Evolutionary conservation across 2,113 vertebrate genomes (phyloP), one percentile per base, ranked within the genome.

Genomic region (Rhinogobius similis): DNA sequence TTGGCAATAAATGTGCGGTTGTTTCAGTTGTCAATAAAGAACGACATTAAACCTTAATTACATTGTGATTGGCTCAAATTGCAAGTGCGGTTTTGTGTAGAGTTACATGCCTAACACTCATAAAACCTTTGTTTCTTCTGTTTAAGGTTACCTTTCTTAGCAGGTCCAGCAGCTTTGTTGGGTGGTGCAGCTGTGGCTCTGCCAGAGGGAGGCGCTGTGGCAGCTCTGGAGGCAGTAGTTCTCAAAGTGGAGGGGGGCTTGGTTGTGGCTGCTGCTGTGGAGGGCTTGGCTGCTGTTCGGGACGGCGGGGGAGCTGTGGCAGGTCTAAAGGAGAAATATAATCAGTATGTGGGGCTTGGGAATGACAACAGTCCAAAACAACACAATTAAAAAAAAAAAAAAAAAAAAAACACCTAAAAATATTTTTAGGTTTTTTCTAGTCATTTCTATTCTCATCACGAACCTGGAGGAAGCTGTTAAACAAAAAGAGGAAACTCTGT

Each of bases 131-230:
- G 29, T 5, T 3, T 39, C 9, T 39, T 39, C 38, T 29, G 32
- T 36, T 36, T 0, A 58, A 29, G 2, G 1, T 50, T 2, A 93
- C 93, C 92, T 92, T 89, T 94, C 79, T 86, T 92, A 6, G 72
- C 73, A 64, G 88, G 67, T 63, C 78, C 56, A 26, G 78, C n/a
- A 2, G 58, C 3, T 75, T 85, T 91, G 16, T 74, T 66, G 20
- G 80, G 48, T 61, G 83, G 90, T 65, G 72, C 52, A 72, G 83
- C 64, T 39, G 86, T 43, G 38, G 62, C 68, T 65, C 80, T 85
- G 70, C 83, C 90, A 88, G 84, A 64, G 90, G 90, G 76, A 68
- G 89, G 74, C 0, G 86, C 77, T 70, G 82, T 62, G 38, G 83
- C 39, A 1, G 70, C 73, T 82, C 75, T 88, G 26, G 83, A 73